A percentile compares a stretch with the other conserved stretches of the same genome.
phyloP scores from a whole-genome alignment of 2,888 invertebrate species.

The Drosophila helvetica region DNA sequence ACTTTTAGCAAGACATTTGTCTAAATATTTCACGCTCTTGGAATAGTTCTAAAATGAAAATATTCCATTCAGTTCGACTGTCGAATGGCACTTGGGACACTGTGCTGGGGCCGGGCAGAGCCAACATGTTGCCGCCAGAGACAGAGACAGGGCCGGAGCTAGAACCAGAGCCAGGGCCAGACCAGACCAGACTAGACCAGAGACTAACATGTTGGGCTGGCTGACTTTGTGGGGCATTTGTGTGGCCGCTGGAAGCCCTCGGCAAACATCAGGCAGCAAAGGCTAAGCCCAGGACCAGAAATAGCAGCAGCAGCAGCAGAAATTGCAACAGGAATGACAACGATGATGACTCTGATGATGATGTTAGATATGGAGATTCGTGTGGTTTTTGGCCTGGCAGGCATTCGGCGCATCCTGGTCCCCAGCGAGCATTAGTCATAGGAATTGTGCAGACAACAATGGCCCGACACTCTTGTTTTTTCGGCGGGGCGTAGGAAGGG shows the following conservation, averaged over 20 bases:
- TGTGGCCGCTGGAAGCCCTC: background rate
- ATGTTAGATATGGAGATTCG: slow-evolving; percentile 14
- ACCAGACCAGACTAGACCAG: too few species aligned
- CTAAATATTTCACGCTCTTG: too few species aligned
- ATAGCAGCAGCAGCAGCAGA: background rate
- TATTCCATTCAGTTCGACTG: too few species aligned
- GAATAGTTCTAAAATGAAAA: too few species aligned
- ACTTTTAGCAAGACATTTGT: too few species aligned
- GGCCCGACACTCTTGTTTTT: slow-evolving; percentile 18
- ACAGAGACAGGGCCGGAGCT: background rate
- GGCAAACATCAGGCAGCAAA: background rate
- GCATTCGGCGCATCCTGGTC: slow-evolving; percentile 7
- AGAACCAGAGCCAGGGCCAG: background rate
- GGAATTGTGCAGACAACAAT: slow-evolving; percentile 53
- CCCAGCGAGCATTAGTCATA: slow-evolving; percentile 39
- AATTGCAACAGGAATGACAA: slow-evolving; percentile 5
- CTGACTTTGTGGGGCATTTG: background rate
- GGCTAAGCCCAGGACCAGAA: background rate
- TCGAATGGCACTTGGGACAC: background rate
- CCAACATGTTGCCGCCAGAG: slow-evolving; percentile 59
- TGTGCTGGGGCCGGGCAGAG: slow-evolving; percentile 16
- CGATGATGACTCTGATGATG: slow-evolving; percentile 6
- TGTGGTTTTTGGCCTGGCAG: background rate
- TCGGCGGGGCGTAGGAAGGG: slow-evolving; percentile 2
- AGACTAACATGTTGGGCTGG: slow-evolving; percentile 62